A percentile compares a stretch with the other conserved stretches of the same genome.
Conservation (phyloP, 2,888 invertebrate species). For the Mactromeris polynyma region DNA sequence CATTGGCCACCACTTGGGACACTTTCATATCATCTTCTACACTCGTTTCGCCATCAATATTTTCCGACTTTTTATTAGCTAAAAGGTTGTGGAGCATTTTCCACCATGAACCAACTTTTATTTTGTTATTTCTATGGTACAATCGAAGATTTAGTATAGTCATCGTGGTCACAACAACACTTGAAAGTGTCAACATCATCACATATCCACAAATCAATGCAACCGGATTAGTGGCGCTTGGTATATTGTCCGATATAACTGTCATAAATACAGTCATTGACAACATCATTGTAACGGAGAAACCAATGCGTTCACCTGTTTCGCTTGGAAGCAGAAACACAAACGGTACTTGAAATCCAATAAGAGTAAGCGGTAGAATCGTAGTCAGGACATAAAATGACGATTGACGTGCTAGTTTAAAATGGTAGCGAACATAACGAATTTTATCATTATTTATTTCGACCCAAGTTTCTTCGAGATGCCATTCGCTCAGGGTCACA, state of each 20-base stretch:
- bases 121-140: background rate
- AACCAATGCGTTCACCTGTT: background rate
- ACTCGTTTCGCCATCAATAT: background rate
- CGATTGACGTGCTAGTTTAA: background rate
- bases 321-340: background rate
- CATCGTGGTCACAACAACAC: background rate
- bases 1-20: background rate
- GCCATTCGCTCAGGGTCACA: background rate
- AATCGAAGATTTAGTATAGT: background rate
- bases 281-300: background rate
- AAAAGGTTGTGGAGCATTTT: background rate
- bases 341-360: background rate
- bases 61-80: too few relatives aligned
- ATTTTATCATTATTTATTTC: background rate
- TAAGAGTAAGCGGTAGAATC: background rate
- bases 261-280: background rate
- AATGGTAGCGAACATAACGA: background rate
- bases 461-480: background rate
- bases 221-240: background rate
- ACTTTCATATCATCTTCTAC: background rate
- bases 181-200: background rate
- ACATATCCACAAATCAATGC: background rate
- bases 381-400: background rate
- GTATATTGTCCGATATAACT: constrained; percentile 3
- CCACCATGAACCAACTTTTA: background rate